A percentile compares a stretch with the other conserved stretches of the same genome.
These are phyloP conservation scores for Pelobates cultripes DNA, from an alignment of 2,797 vertebrate species.

Conservation along the genomic window DNA sequence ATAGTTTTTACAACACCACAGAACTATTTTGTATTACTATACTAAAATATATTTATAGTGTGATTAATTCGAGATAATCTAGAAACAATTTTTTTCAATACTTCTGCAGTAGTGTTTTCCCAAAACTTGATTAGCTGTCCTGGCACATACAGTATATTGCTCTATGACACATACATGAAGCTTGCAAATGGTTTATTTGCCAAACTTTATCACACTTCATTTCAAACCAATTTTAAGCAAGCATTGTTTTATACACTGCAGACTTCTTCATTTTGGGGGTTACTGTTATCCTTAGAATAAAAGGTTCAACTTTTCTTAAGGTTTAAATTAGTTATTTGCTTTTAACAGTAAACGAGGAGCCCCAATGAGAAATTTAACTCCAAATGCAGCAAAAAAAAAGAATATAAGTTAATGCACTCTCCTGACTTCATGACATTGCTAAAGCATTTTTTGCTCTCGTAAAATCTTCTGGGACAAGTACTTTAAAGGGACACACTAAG, in stretches of 20 bases:
- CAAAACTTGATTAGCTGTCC: neutral
- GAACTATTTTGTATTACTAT: no score
- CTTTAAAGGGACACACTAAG: no score
- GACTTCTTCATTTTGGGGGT: neutral
- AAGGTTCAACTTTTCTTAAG: neutral
- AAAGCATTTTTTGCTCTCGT: no score
- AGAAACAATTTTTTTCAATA: neutral
- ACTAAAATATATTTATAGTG: neutral
- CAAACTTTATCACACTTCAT: neutral
- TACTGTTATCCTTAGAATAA: neutral
- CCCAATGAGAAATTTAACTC: no score
- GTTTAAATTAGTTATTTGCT: no score
- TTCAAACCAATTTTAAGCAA: neutral
- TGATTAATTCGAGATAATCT: neutral
- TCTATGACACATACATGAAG: neutral
- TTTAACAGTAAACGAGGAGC: no score
- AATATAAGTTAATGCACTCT: no score
- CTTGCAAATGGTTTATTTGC: neutral
- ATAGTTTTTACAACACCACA: no score
- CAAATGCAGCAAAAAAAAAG: no score
- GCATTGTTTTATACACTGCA: no score
- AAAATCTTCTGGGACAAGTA: no score
- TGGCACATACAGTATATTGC: neutral
- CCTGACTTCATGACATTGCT: no score
- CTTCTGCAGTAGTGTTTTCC: neutral